Evolutionary conservation across 2,797 vertebrate genomes (phyloP).

Genomic region (Cercopithecus mitis): DNA sequence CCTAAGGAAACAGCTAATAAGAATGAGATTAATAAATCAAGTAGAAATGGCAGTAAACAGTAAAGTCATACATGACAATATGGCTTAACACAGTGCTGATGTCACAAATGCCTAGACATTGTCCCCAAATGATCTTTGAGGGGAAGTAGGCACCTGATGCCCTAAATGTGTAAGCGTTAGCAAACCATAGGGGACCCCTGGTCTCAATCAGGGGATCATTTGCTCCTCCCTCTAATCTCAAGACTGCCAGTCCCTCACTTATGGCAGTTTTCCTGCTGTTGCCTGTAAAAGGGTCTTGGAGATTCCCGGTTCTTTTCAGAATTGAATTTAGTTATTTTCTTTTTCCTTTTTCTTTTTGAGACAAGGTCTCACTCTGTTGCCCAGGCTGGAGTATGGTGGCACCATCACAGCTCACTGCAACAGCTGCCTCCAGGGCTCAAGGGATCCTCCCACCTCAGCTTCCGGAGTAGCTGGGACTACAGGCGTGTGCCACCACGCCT

Average conservation of each 20-base stretch:
- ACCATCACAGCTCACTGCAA: background rate
- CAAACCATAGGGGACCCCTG: background rate
- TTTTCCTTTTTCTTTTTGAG: background rate
- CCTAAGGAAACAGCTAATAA: background rate
- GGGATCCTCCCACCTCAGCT: background rate
- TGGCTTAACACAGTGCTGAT: background rate
- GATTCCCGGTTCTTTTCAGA: background rate
- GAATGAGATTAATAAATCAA: background rate
- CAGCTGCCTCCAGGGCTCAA: background rate
- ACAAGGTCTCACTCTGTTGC: background rate
- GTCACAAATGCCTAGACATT: background rate
- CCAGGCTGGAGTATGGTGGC: background rate
- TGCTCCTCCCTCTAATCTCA: background rate
- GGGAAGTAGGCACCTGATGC: background rate
- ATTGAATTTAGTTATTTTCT: background rate
- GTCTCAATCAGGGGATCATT: too few species aligned
- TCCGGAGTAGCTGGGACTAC: background rate
- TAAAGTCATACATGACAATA: background rate
- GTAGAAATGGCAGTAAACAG: background rate
- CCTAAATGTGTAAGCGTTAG: background rate
- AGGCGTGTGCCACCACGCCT: fast-evolving
- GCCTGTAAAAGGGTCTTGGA: background rate
- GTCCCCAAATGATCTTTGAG: background rate
- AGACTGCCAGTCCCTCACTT: background rate
- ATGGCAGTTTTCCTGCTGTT: background rate